These are phyloP conservation scores for Habroteleia sp. DNA, from an alignment of 2,888 invertebrate species.

Conservation along the genomic window DNA sequence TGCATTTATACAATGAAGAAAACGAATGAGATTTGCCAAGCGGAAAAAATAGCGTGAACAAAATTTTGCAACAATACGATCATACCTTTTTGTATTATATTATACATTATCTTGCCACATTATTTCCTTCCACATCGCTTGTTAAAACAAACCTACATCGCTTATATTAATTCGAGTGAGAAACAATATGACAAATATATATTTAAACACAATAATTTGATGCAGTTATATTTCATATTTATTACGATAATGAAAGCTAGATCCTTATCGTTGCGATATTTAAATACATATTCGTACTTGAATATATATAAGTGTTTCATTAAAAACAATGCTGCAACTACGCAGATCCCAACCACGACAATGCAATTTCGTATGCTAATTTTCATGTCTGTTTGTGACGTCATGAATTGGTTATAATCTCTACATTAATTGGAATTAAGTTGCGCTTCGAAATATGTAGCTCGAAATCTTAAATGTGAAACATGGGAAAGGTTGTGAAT, in stretches of 20 bases:
- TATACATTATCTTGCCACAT: constrained; percentile 23
- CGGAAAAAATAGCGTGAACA: constrained; percentile 41
- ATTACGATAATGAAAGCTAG: constrained; percentile 38
- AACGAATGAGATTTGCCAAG: constrained; percentile 22
- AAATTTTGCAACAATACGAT: constrained; percentile 29
- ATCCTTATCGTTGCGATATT: constrained; percentile 41
- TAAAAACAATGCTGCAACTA: constrained; percentile 48
- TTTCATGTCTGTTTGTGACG: constrained; percentile 38
- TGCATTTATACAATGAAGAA: constrained; percentile 8
- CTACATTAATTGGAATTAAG: constrained; percentile 56
- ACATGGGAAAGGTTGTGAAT: constrained; percentile 56
- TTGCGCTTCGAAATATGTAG: constrained; percentile 44
- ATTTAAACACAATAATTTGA: constrained; percentile 55
- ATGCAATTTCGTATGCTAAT: constrained; percentile 56
- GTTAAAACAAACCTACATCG: constrained; percentile 9
- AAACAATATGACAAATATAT: constrained; percentile 47
- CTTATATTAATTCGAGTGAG: constrained; percentile 14
- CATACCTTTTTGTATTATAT: constrained; percentile 12
- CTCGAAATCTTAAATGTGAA: constrained; percentile 55
- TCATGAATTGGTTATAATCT: constrained; percentile 54
- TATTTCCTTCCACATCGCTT: constrained; percentile 31
- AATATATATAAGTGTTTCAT: constrained; percentile 60
- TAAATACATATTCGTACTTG: constrained; percentile 45
- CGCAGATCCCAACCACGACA: constrained; percentile 27
- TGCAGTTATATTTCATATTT: constrained; percentile 51